These are phyloP conservation scores for Acanthoscelides obtectus DNA, from an alignment of 2,888 invertebrate genomes.

Conservation along the genomic window DNA sequence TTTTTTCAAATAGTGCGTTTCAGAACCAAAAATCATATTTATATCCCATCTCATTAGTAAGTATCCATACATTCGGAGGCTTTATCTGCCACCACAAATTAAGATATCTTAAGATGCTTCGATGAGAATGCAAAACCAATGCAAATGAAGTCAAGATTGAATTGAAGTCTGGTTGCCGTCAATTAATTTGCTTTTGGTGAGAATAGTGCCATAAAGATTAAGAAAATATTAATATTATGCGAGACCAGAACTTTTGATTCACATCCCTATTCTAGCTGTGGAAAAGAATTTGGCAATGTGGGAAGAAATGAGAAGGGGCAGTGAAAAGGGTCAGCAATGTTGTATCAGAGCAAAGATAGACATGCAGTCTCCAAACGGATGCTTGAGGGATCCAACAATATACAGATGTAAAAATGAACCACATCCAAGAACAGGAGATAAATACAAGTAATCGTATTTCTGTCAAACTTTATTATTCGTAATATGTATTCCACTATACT, in stretches of 20 bases:
- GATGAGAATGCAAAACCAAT: too few relatives aligned
- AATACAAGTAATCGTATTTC: slow-evolving; percentile 92
- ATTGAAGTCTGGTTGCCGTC: too few relatives aligned
- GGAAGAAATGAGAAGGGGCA: slow-evolving; percentile 92
- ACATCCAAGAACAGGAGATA: slow-evolving; percentile 88
- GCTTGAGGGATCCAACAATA: slow-evolving; percentile 96
- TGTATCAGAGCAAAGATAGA: slow-evolving; percentile 97
- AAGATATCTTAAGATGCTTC: too few relatives aligned
- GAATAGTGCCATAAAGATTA: too few relatives aligned
- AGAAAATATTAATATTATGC: too few relatives aligned
- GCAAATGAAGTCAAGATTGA: too few relatives aligned
- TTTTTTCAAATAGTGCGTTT: too few relatives aligned
- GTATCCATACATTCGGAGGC: too few relatives aligned
- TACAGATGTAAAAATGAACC: slow-evolving; percentile 95
- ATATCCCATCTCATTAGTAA: too few relatives aligned
- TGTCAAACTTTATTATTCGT: background rate
- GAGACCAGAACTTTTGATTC: slow-evolving; percentile 2
- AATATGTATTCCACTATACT: slow-evolving; percentile 1
- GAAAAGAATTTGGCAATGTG: slow-evolving; percentile 84
- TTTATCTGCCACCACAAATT: too few relatives aligned
- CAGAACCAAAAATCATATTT: too few relatives aligned
- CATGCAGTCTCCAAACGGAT: slow-evolving; percentile 94
- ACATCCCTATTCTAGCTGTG: slow-evolving; percentile 54
- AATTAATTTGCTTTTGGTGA: too few relatives aligned
- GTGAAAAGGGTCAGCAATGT: slow-evolving; percentile 74